Evolutionary conservation across 1,140 invertebrate species (phyloP), one percentile per base, ranked within the genome.

Genomic region (Drosophila funebris): DNA sequence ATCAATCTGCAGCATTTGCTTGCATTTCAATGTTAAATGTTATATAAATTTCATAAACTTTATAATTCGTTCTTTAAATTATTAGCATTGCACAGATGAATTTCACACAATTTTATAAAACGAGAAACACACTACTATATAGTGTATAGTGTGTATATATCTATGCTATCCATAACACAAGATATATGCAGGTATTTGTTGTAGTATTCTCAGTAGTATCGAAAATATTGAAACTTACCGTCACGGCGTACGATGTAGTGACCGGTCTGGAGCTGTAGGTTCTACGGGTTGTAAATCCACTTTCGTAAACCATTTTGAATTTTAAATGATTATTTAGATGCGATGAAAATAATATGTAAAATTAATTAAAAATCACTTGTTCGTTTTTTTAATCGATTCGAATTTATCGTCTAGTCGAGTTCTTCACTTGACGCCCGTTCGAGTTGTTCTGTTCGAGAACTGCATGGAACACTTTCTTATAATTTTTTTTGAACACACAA

Each of bases 201-300:
- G 43, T 69, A 54, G 46, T n/a, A n/a, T n/a, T n/a, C 50, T 37
- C 24, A 58, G 53, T 43, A 9, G 44, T 3, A 27, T 48, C 44
- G 39, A 46, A 60, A 60, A 53, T 52, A 43, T 53, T 53, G 14
- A 36, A 57, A 94, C 95, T 96, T 93, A 96, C 96, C 95, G 96
- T 95, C 73, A 96, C 93, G 91, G 94, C 94, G 92, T 96, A 96
- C 88, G 96, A 96, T 85, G 94, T 94, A 80, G 94, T 93, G 76
- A 93, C 93, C 64, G 95, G 95, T 91, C 95, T 92, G 87, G 95
- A 93, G 57, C 92, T 90, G 92, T 96, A 96, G 53, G 96, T 96
- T 93, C 96, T 95, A 93, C 96, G 95, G 92, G 95, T 96, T 82
- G 96, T 96, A 93, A 96, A 97, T 93, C 96, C 96, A 93, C 95